Evolutionary conservation across 2,797 vertebrate genomes (phyloP).

Genomic region (Acanthis flammea): DNA sequence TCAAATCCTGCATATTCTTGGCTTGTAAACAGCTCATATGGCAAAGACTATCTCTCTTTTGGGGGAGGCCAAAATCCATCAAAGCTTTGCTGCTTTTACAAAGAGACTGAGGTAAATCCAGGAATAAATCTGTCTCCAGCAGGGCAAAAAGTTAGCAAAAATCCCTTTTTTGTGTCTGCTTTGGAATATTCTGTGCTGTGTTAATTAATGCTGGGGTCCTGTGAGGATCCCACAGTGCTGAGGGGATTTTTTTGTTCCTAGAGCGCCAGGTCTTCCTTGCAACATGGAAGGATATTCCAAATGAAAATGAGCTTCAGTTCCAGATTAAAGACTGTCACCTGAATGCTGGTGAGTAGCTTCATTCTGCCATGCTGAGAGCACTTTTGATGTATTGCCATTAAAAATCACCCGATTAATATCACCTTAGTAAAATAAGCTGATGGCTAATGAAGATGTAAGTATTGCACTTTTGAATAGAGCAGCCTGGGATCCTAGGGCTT

Average conservation of each 20-base stretch:
- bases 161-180: background rate
- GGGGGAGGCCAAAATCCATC: background rate
- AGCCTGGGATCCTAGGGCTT: background rate
- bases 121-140: background rate
- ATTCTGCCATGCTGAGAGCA: background rate
- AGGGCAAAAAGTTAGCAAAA: background rate
- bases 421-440: background rate
- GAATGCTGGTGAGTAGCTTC: constrained; percentile 87
- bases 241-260: constrained; percentile 25
- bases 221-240: background rate
- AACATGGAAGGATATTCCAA: constrained; percentile 99
- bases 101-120: background rate
- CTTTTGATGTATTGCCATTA: background rate
- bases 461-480: background rate
- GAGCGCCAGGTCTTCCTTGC: constrained; percentile 98
- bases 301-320: constrained; percentile 99
- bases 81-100: background rate
- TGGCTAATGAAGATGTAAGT: background rate
- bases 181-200: background rate
- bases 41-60: background rate
- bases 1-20: background rate
- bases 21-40: background rate
- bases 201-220: background rate
- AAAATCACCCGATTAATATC: background rate
- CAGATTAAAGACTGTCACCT: constrained; percentile 99